Evolutionary conservation across 2,888 invertebrate species (phyloP), one percentile per base, ranked within the genome.

Genomic region (Prosapia bicincta): DNA sequence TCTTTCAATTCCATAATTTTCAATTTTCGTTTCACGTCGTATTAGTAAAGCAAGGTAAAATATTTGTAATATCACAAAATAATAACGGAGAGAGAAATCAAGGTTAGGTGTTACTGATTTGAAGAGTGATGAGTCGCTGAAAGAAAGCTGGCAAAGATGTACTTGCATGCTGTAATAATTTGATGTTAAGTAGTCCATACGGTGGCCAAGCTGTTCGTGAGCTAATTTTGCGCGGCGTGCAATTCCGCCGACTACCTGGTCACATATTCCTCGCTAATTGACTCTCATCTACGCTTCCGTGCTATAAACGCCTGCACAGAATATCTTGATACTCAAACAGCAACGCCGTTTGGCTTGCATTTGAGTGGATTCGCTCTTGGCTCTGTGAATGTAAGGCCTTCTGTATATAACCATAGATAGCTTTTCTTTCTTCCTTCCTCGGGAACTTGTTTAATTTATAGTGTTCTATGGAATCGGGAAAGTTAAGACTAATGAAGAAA

Each of bases 301-400:
- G 1, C 10, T 54, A 9, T 20, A 20, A n/a, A n/a, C 54, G 54
- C 54, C 20, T 20, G 3, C 20, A 54, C 54, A 54, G n/a, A n/a
- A n/a, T n/a, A n/a, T n/a, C n/a, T n/a, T n/a, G n/a, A n/a, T n/a
- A n/a, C n/a, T n/a, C n/a, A n/a, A n/a, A n/a, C n/a, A n/a, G n/a
- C n/a, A n/a, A n/a, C n/a, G n/a, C n/a, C n/a, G n/a, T n/a, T n/a
- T n/a, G 68, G 71, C n/a, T 28, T 72, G 10, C 70, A 72, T 13
- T 26, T 68, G 25, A 70, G 75, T 15, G 75, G 76, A 69, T 68
- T 69, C 28, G 70, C 77, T 9, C 71, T 77, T 20, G 13, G 71
- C 54, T 75, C 77, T 28, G 74, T 79, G 68, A 76, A 78, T 75
- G 79, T 79, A 43, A 77, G 79, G n/a, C n/a, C n/a, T n/a, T n/a